A percentile compares a stretch with the other conserved stretches of the same genome.
Conservation (phyloP, 2,888 invertebrate species). For the Epistrophe eligans region DNA sequence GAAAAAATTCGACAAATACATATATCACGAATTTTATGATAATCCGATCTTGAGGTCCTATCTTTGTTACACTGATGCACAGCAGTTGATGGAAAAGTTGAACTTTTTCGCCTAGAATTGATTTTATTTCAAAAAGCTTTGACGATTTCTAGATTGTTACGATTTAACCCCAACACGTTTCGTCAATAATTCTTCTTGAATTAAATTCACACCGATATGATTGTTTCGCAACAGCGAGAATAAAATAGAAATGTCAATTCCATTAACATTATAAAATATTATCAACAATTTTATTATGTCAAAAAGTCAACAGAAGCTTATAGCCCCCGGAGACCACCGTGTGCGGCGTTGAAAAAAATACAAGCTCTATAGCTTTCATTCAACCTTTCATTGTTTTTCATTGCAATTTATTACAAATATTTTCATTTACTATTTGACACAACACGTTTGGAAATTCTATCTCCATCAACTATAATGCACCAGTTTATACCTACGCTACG, state of each 20-base stretch:
- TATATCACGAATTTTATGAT: too few relatives aligned
- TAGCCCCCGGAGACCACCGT: not conserved
- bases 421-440: conserved; percentile 32
- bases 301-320: not conserved
- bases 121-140: too few relatives aligned
- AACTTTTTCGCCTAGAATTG: too few relatives aligned
- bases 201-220: not conserved
- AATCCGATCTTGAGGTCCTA: too few relatives aligned
- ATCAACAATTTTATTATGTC: conserved; percentile 12
- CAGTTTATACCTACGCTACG: too few relatives aligned
- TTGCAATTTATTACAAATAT: conserved; percentile 27
- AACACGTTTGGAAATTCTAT: conserved; percentile 36
- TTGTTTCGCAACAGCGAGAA: not conserved
- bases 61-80: too few relatives aligned
- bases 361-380: not conserved
- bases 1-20: too few relatives aligned
- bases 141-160: not conserved
- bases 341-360: not conserved
- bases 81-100: too few relatives aligned
- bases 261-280: not conserved
- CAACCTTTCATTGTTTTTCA: conserved; percentile 17
- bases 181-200: not conserved
- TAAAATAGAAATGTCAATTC: conserved; percentile 12
- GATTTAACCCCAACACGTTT: not conserved
- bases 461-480: not conserved